These are phyloP conservation scores for Sminthopsis crassicaudata DNA, from an alignment of 2,113 vertebrate species.

Conservation along the genomic window DNA sequence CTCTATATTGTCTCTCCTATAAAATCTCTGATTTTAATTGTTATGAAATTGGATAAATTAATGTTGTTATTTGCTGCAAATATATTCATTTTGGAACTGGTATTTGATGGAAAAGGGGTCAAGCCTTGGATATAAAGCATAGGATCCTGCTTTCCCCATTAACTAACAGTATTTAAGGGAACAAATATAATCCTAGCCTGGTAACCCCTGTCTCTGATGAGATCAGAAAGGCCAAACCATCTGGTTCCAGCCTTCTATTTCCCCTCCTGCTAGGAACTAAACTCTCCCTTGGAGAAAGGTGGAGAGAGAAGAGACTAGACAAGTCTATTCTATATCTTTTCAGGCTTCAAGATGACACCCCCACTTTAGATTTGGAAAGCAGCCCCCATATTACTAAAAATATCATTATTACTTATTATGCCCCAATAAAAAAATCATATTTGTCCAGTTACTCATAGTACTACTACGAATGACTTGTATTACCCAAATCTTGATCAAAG, in stretches of 20 bases:
- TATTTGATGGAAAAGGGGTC: neutral
- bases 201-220: neutral
- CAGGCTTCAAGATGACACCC: neutral
- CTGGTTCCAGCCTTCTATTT: neutral
- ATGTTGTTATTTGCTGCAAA: neutral
- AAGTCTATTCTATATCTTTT: neutral
- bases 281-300: neutral
- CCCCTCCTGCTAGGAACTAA: neutral
- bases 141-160: neutral
- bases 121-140: neutral
- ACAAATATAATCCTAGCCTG: neutral
- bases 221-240: neutral
- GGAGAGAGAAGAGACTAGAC: neutral
- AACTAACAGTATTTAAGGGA: neutral
- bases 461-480: neutral
- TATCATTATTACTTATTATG: neutral
- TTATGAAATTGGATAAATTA: neutral
- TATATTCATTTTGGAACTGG: neutral
- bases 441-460: neutral
- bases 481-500: too few species aligned
- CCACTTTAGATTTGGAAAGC: neutral
- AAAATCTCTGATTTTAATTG: neutral
- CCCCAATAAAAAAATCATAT: neutral
- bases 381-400: neutral
- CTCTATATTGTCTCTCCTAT: neutral